Conservation (phyloP, 2,888 invertebrate species). For the Mylabris sibirica region DNA sequence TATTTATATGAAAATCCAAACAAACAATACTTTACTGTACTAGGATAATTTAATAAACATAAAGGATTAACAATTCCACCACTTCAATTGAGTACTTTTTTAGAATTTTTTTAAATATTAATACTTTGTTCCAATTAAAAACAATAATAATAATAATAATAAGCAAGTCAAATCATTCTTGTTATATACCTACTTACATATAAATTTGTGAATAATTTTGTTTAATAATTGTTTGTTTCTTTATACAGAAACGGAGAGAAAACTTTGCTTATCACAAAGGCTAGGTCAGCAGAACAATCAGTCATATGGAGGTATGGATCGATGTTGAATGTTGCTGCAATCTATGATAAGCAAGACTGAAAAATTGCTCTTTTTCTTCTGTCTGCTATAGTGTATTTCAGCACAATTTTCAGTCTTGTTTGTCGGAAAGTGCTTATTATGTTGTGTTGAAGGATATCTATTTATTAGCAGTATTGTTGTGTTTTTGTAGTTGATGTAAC, state of each 20-base stretch:
- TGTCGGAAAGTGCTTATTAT: slow-evolving; percentile 19
- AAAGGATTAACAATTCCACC: not conserved
- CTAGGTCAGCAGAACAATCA: slow-evolving; percentile 62
- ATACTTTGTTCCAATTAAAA: not conserved
- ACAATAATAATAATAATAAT: not conserved
- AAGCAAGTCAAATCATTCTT: not conserved
- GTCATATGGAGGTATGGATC: slow-evolving; percentile 60
- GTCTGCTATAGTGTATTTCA: not conserved
- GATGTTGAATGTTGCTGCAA: slow-evolving; percentile 41
- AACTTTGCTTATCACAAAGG: slow-evolving; percentile 63
- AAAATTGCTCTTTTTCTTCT: slow-evolving; percentile 17
- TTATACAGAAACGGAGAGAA: slow-evolving; percentile 61
- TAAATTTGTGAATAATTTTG: slow-evolving; percentile 15
- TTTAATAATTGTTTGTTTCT: slow-evolving; percentile 46
- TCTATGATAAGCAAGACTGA: slow-evolving; percentile 31
- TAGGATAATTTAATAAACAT: not conserved
- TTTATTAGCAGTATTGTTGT: not conserved
- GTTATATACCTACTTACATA: no score
- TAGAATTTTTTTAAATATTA: not conserved
- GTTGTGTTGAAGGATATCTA: slow-evolving; percentile 1
- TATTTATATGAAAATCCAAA: not conserved
- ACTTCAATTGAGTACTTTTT: no score
- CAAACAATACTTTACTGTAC: not conserved
- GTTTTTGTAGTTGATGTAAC: slow-evolving; percentile 6
- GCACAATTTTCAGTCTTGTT: slow-evolving; percentile 25